Percentiles rank a stretch among this genome's conserved stretches.
These are phyloP conservation scores for Hemibagrus wyckioides DNA, from an alignment of 2,113 vertebrate genomes.

Conservation along the genomic window DNA sequence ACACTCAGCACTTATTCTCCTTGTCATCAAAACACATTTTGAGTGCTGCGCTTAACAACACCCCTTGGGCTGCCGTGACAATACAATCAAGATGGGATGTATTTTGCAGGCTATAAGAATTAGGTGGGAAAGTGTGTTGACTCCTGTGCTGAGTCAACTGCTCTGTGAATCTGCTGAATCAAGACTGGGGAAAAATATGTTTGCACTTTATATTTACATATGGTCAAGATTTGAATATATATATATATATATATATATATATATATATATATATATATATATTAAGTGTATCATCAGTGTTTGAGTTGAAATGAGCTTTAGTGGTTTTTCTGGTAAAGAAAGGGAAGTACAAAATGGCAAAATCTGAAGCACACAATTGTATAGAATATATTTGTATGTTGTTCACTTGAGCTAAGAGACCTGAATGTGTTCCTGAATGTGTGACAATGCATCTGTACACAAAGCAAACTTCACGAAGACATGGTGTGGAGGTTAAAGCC, in stretches of 20 bases:
- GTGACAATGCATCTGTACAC: not conserved
- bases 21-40: conserved; percentile 51
- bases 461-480: not conserved
- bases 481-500: not conserved
- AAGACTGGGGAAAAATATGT: not conserved
- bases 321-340: not conserved
- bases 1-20: conserved; percentile 42
- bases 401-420: not conserved
- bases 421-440: not conserved
- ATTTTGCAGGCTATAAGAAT: conserved; percentile 54
- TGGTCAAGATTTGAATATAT: not conserved
- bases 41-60: conserved; percentile 60
- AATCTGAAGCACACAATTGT: no score
- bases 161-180: not conserved
- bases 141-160: conserved; percentile 27
- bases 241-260: no score
- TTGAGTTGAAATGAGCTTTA: not conserved
- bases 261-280: no score
- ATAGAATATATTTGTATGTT: not conserved
- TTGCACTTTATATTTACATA: conserved; percentile 6
- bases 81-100: conserved; percentile 59
- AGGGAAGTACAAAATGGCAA: not conserved
- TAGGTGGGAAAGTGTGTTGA: conserved; percentile 32
- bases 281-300: not conserved
- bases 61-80: conserved; percentile 57